These are phyloP conservation scores for Acanthaster planci DNA, from an alignment of 35 echinoderm and acorn worm genomes.

Conservation along the genomic window DNA sequence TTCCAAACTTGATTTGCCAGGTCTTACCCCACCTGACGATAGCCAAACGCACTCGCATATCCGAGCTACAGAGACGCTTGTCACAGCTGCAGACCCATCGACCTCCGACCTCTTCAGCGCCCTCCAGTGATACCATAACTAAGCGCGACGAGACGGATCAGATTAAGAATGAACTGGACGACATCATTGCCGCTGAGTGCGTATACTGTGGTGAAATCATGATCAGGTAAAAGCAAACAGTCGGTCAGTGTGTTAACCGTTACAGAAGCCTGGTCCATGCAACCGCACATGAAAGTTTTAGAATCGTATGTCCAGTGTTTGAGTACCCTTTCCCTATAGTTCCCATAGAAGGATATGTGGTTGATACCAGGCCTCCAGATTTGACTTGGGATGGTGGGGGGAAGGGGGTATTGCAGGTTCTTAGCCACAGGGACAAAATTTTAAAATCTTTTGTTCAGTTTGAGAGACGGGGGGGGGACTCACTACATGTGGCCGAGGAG, in stretches of 20 bases:
- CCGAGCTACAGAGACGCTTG: slow-evolving; percentile 67
- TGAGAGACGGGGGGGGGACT: too few species aligned
- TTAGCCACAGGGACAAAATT: too few species aligned
- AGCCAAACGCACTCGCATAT: slow-evolving; percentile 59
- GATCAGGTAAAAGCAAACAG: slow-evolving; percentile 66
- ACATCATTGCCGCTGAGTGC: slow-evolving; percentile 91
- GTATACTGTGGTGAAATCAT: slow-evolving; percentile 97
- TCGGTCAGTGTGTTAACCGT: too few species aligned
- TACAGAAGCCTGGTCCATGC: too few species aligned
- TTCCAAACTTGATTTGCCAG: slow-evolving; percentile 36
- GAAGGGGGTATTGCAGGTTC: too few species aligned
- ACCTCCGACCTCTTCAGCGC: slow-evolving; percentile 8
- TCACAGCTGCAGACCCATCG: slow-evolving; percentile 33
- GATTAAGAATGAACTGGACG: slow-evolving; percentile 80
- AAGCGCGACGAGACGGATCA: slow-evolving; percentile 82
- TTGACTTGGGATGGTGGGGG: too few species aligned
- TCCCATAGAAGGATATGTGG: too few species aligned
- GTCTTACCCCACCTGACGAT: slow-evolving; percentile 77
- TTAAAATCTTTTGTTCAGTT: too few species aligned
- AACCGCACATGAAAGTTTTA: not conserved
- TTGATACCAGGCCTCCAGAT: too few species aligned
- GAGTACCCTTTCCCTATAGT: too few species aligned
- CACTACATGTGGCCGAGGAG: too few species aligned
- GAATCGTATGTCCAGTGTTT: too few species aligned
- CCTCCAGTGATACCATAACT: slow-evolving; percentile 48